Evolutionary conservation across 2,888 invertebrate genomes (phyloP), one percentile per base, ranked within the genome.

Genomic region (Mythimna impura): DNA sequence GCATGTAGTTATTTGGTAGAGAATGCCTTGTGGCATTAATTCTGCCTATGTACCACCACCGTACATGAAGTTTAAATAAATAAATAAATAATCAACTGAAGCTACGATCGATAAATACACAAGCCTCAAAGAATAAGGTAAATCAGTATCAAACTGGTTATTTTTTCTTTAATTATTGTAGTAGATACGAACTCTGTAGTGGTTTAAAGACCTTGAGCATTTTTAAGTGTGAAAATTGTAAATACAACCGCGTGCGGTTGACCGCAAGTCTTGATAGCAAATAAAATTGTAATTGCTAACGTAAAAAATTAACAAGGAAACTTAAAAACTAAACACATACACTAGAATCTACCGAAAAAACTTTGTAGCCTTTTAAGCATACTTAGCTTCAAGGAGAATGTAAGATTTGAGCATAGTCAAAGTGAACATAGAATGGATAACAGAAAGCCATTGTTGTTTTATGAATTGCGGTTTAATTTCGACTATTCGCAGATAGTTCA

Each of bases 101-200:
- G 30, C 34, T 5, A 58, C n/a, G 34, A 58, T 34, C 8, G n/a
- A 30, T 22, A 40, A 20, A 8, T 20, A 30, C 68, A n/a, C 30
- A 40, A 22, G 34, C 10, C 14, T 70, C 17, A 12, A 34, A 50
- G 20, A 17, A 34, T 34, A 25, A 66, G 43, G 25, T 25, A 66
- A 60, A 60, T n/a, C 4, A 25, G 20, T 30, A 47, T 6, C 3
- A 76, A 76, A 76, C 64, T 50, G 54, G 63, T 76, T 36, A 54
- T 78, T 78, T 72, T 58, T 64, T 79, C 6, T 1, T 67, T 9
- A 61, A 14, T 17, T 9, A 58, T 34, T 34, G 1, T 40, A n/a
- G 9, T 30, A 12, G n/a, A 2, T 77, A 25, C 34, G 25, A 52
- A 75, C 20, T 57, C 14, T 36, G 17, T 47, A 55, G 43, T 60